Evolutionary conservation across 2,888 invertebrate genomes (phyloP), one percentile per base, ranked within the genome.

Genomic region (Agriopis aurantiaria): DNA sequence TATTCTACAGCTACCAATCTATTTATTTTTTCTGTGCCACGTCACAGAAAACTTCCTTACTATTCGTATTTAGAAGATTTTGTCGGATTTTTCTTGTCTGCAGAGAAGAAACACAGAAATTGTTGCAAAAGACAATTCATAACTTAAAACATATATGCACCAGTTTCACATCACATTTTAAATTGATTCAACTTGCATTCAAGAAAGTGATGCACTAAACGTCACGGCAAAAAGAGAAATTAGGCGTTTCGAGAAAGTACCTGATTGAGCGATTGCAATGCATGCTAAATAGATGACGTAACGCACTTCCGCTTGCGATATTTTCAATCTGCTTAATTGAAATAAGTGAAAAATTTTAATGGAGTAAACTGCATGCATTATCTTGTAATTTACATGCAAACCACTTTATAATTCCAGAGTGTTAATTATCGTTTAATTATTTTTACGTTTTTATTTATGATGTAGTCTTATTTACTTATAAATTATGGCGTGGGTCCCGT

Each of bases 141-240:
- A 43, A 43, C 8, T 43, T 1, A 43, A 43, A 8, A 9, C 0
- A 43, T 43, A 56, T 5, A 14, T 43, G 41, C 17, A 62, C 53
- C 12, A 17, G 40, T 53, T 58, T 53, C 48, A 58, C 57, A 68
- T 63, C 45, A 68, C 56, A 56, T 61, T 68, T 65, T 7, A 45
- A 68, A 60, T 60, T 12, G 33, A 51, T 58, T 9, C 46, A 5
- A 51, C 41, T 52, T 65, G 53, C 66, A 75, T 73, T 68, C 69
- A 73, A 70, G 72, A 73, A 77, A 77, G 76, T 72, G 74, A 75
- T 73, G 73, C 68, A 68, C 63, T 56, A 73, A 77, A 74, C 75
- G 82, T 80, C 78, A 77, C 82, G 81, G 79, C 82, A 77, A 83
- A 86, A 88, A 86, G 88, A 87, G 90, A 91, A 91, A 91, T 86